Percentiles rank a stretch among this genome's conserved stretches.
These are phyloP conservation scores for Hemaris fuciformis DNA, from an alignment of 2,888 invertebrate species.

Conservation along the genomic window DNA sequence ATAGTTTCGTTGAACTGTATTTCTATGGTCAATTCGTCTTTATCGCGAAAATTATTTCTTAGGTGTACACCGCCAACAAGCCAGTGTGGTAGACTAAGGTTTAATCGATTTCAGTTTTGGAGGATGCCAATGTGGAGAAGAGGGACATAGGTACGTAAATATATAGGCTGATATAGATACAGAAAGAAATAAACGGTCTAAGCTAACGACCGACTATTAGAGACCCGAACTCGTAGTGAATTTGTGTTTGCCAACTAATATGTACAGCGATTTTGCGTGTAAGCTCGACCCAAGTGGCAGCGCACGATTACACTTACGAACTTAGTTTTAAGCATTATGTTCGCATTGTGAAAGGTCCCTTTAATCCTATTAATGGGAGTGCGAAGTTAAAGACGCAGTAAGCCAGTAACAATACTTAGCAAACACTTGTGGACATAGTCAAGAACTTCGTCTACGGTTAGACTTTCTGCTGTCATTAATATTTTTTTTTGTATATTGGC, in stretches of 20 bases:
- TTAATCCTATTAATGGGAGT: slow-evolving; percentile 17
- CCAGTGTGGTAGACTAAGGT: too few species aligned
- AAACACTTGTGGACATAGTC: not conserved
- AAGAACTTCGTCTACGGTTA: not conserved
- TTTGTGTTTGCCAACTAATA: slow-evolving; percentile 39
- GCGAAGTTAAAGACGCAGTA: not conserved
- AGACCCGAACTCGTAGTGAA: slow-evolving; percentile 29
- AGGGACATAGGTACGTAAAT: too few species aligned
- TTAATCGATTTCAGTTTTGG: too few species aligned
- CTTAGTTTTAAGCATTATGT: slow-evolving; percentile 36
- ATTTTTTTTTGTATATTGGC: too few species aligned
- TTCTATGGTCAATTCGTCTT: too few species aligned
- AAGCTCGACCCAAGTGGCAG: slow-evolving; percentile 46
- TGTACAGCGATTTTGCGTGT: slow-evolving; percentile 25
- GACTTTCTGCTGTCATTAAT: too few species aligned
- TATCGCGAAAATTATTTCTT: too few species aligned
- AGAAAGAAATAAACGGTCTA: slow-evolving; percentile 17
- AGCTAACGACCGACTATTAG: slow-evolving; percentile 18
- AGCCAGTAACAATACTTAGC: not conserved
- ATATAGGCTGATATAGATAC: too few species aligned
- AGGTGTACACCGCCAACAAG: too few species aligned
- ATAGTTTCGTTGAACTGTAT: too few species aligned
- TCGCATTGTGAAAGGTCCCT: slow-evolving; percentile 27
- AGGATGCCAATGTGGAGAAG: too few species aligned
- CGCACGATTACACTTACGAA: slow-evolving; percentile 42